These are phyloP conservation scores for Myripristis murdjan DNA, from an alignment of 2,797 vertebrate species.

Conservation along the genomic window DNA sequence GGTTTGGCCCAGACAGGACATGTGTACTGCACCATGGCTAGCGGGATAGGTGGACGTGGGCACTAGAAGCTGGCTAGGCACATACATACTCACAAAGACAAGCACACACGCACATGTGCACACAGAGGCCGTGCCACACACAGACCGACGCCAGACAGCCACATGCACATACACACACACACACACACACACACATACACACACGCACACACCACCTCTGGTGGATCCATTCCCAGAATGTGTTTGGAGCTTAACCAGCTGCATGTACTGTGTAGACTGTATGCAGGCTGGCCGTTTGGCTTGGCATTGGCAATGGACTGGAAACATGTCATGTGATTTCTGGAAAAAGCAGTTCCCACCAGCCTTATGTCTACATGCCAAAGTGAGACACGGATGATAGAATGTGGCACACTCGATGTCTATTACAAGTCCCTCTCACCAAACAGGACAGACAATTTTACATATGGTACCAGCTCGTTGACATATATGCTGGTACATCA, in stretches of 20 bases:
- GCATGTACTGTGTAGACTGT: conserved; percentile 80
- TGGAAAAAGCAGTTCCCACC: conserved; percentile 80
- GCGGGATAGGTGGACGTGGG: conserved; percentile 74
- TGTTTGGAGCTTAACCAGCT: conserved; percentile 83
- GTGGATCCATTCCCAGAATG: conserved; percentile 80
- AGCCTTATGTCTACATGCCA: conserved; percentile 61
- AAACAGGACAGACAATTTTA: conserved; percentile 22
- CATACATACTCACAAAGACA: conserved; percentile 65
- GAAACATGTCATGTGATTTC: conserved; percentile 82
- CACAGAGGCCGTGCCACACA: conserved; percentile 58
- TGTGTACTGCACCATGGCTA: conserved; percentile 49
- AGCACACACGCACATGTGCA: conserved; percentile 45
- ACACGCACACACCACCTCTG: conserved; percentile 32
- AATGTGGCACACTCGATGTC: conserved; percentile 37
- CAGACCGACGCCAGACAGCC: conserved; percentile 27
- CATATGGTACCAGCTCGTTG: conserved; percentile 12
- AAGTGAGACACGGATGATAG: conserved; percentile 60
- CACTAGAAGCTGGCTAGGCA: conserved; percentile 61
- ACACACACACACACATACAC: conserved; percentile 14
- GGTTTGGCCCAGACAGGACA: conserved; percentile 59
- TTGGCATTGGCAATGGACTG: conserved; percentile 77
- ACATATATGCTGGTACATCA: background rate
- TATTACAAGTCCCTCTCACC: conserved; percentile 23
- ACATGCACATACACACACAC: conserved; percentile 41
- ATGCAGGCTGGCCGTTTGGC: conserved; percentile 79